Conservation (phyloP, 1,140 invertebrate species). For the Diachasmimorpha longicaudata region DNA sequence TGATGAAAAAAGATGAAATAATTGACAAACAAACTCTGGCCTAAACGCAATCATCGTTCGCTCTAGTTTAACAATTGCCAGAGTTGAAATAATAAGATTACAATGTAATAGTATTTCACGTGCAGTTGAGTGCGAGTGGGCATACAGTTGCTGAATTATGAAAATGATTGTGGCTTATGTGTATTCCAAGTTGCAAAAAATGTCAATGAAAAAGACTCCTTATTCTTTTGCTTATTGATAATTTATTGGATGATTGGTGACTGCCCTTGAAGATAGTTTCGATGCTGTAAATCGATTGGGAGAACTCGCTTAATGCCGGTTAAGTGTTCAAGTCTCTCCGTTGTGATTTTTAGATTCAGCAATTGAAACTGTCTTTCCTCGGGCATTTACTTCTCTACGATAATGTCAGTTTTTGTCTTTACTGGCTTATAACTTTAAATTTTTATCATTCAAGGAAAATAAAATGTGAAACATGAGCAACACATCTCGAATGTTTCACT, state of each 20-base stretch:
- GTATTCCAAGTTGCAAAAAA: constrained; percentile 42
- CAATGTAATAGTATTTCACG: background rate
- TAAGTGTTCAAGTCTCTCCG: constrained; percentile 48
- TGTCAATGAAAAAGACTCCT: background rate
- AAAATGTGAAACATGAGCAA: background rate
- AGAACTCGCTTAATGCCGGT: constrained; percentile 50
- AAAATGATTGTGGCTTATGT: constrained; percentile 47
- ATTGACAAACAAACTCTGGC: background rate
- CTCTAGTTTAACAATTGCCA: background rate
- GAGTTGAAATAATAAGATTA: background rate
- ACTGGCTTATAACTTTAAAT: background rate
- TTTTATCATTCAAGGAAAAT: background rate
- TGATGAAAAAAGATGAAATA: background rate
- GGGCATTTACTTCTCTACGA: background rate
- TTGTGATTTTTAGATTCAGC: constrained; percentile 31
- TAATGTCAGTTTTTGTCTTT: background rate
- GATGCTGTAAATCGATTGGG: constrained; percentile 24
- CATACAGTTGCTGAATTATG: constrained; percentile 48
- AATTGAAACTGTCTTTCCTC: constrained; percentile 29
- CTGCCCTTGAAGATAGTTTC: background rate
- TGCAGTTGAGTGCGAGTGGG: constrained; percentile 41
- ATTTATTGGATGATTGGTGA: background rate
- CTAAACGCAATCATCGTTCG: background rate
- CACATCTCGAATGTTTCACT: constrained; percentile 16
- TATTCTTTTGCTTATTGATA: background rate